Percentiles rank a stretch among this genome's conserved stretches.
Conservation (phyloP, 2,113 vertebrate genomes). For the Oceanites oceanicus region DNA sequence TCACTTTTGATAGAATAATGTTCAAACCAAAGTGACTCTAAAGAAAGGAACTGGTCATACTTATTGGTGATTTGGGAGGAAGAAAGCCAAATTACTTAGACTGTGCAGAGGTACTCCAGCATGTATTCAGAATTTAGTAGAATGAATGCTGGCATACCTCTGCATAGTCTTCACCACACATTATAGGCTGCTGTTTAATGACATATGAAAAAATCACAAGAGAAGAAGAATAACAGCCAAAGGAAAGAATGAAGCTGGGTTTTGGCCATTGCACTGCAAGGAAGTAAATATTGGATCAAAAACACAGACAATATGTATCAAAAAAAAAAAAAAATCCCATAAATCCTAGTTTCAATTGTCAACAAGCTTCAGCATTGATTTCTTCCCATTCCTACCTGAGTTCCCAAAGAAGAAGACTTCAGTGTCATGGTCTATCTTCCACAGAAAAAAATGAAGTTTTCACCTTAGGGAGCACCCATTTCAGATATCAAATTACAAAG, state of each 20-base stretch:
- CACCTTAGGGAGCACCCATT: not conserved
- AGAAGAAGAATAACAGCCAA: not conserved
- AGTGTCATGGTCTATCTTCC: not conserved
- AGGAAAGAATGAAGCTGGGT: accelerated
- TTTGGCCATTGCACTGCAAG: not conserved
- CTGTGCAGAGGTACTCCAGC: not conserved
- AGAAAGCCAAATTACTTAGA: not conserved
- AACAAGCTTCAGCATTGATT: not conserved
- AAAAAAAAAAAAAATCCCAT: not conserved
- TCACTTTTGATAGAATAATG: not conserved
- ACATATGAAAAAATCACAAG: not conserved
- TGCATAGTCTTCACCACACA: not conserved
- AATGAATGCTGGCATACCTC: not conserved
- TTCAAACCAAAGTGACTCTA: not conserved
- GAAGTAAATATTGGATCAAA: not conserved
- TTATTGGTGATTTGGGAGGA: not conserved
- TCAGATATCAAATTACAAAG: not conserved
- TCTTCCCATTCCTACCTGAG: not conserved
- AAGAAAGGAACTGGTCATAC: not conserved
- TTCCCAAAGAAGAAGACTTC: not conserved
- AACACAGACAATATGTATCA: not conserved
- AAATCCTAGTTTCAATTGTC: not conserved
- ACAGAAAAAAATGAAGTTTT: not conserved
- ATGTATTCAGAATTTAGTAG: not conserved
- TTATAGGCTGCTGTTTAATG: not conserved